phyloP scores from a whole-genome alignment of 2,113 vertebrate species.

The Nothobranchius kuhntae region DNA sequence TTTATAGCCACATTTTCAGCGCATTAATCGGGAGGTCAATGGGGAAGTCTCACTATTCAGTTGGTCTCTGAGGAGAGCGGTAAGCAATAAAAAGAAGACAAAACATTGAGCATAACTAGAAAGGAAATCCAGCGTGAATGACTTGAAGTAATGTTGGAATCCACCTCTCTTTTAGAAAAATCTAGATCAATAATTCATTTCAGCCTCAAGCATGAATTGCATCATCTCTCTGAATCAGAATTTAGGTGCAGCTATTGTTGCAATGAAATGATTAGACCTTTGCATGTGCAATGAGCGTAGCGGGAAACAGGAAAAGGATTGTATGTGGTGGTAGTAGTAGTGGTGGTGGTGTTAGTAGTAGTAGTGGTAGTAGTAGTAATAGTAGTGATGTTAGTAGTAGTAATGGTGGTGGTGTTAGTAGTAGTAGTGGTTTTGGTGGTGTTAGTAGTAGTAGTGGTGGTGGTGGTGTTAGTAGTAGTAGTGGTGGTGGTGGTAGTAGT shows the following conservation, averaged over 20 bases:
- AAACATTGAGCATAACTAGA: background rate
- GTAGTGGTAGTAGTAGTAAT: background rate
- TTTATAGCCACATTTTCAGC: background rate
- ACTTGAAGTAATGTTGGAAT: background rate
- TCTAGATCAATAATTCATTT: conserved; percentile 36
- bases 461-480: too few species aligned
- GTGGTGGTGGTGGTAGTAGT: too few species aligned
- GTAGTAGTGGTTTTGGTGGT: too few species aligned
- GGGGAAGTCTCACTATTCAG: conserved; percentile 16
- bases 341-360: background rate
- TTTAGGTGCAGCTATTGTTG: conserved; percentile 21
- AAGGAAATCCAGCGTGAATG: background rate
- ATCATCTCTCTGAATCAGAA: conserved; percentile 32
- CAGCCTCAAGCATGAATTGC: conserved; percentile 29
- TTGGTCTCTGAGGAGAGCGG: background rate
- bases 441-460: too few species aligned
- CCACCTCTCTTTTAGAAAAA: background rate
- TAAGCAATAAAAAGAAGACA: background rate
- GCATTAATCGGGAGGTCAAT: conserved; percentile 19
- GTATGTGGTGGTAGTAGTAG: conserved; percentile 15
- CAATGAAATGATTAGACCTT: conserved; percentile 1
- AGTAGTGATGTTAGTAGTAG: conserved; percentile 7
- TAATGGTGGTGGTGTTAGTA: too few species aligned
- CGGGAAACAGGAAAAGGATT: conserved; percentile 3
- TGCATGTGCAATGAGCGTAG: conserved; percentile 7